A percentile compares a stretch with the other conserved stretches of the same genome.
These are phyloP conservation scores for Ammodramus savannarum DNA, from an alignment of 2,113 vertebrate genomes.

Conservation along the genomic window DNA sequence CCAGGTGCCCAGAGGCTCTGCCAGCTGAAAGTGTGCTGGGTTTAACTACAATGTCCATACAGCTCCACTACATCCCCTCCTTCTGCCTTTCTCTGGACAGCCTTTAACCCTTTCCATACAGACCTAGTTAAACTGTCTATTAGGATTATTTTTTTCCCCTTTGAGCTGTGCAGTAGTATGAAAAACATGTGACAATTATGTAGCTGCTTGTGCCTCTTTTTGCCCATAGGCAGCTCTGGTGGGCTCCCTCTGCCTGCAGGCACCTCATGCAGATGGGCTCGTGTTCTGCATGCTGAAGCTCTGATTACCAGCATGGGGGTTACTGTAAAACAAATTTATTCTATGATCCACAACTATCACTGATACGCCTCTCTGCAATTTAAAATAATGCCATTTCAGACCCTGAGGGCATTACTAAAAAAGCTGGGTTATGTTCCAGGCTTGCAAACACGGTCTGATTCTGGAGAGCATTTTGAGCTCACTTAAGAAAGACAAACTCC, in stretches of 20 bases:
- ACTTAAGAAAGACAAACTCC: background rate
- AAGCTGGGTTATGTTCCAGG: background rate
- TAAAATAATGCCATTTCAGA: background rate
- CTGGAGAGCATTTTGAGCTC: background rate
- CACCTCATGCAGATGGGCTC: accelerated
- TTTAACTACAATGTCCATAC: background rate
- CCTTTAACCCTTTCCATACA: background rate
- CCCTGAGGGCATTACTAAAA: background rate
- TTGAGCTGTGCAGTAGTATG: background rate
- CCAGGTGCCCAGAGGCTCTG: background rate
- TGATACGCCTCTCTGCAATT: background rate
- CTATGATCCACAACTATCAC: background rate
- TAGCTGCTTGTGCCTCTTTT: background rate
- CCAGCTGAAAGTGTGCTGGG: background rate
- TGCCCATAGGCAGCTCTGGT: accelerated
- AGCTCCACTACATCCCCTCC: background rate
- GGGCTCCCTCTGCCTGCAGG: background rate
- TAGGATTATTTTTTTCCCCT: background rate
- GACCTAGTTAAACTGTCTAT: background rate
- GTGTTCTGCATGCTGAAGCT: background rate
- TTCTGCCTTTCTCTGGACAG: background rate
- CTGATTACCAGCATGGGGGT: background rate
- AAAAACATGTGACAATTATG: accelerated
- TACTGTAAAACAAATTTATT: background rate
- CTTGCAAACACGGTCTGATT: background rate